Conservation (phyloP, 2,113 vertebrate species). For the Silurus glanis region DNA sequence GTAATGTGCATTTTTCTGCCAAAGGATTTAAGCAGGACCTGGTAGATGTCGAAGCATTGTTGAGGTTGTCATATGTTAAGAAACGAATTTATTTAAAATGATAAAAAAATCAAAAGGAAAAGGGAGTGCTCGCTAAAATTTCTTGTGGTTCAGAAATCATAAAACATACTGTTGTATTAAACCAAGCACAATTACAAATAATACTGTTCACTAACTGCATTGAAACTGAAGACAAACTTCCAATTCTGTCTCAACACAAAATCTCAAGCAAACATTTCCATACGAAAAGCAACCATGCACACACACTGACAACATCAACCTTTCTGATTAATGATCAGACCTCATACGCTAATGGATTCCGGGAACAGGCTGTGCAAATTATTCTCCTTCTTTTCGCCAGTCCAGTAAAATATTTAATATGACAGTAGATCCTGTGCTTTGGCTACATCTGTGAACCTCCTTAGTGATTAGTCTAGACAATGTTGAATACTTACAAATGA, state of each 20-base stretch:
- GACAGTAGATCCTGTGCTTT: neutral
- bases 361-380: neutral
- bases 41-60: neutral
- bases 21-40: neutral
- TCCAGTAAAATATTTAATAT: neutral
- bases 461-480: neutral
- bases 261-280: neutral
- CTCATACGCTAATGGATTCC: constrained; percentile 31
- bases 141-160: neutral
- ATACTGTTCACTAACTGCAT: neutral
- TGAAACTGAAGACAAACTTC: neutral
- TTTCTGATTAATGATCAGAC: constrained; percentile 5
- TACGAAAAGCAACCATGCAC: neutral
- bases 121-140: neutral
- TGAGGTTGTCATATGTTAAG: neutral
- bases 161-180: neutral
- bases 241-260: neutral
- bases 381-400: neutral
- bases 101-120: neutral
- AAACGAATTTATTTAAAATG: no score
- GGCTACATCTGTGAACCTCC: neutral
- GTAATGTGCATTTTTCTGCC: neutral
- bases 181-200: neutral
- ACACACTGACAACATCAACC: neutral
- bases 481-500: neutral